Base-by-base conservation (phyloP, 1,140 invertebrate genomes). In the Campoletis sonorensis region DNA sequence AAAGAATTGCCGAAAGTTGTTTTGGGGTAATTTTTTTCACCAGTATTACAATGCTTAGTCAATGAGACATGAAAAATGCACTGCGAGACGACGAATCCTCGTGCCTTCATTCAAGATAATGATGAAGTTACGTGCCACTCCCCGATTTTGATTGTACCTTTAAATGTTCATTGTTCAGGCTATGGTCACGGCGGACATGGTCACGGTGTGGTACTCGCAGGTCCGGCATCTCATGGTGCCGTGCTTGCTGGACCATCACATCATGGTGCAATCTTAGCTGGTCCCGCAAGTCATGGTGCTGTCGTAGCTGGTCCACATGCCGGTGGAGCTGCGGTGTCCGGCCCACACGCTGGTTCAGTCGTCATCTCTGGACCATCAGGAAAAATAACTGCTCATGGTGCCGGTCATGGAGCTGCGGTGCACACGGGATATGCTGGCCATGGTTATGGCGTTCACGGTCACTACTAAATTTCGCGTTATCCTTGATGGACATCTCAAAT, bases 341-440 rank as follows among this genome's bases (percentile, higher is more conserved):
- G 90, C 23, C 91, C 91, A 5, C 83, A 84, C n/a, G 90, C 90
- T n/a, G 91, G 91, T n/a, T 87, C 88, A 4, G 91, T 90, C 10
- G 88, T 92, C 5, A 92, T 92, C 30, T 86, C 90, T 27, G 91
- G 91, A 49, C 91, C 91, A 49, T 91, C 90, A 13, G 91, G 91
- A 23, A 92, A 90, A 76, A 92, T 92, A 77, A 90, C 90, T 0
- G 87, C 91, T 70, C 90, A 91, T 58, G 91, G 91, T 15, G 89
- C 88, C 33, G 91, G 90, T 21, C 87, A 90, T 77, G 91, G 91
- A 7, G 86, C 88, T 15, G 89, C 82, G 4, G 86, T 92, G 21
- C 87, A 89, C 45, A 85, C 89, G 18, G 90, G 90, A 72, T 84
- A 87, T 49, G 89, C 85, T n/a, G 89, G 89, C 71, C 84, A 88